phyloP scores from a whole-genome alignment of 2,113 vertebrate genomes.

The Epinephelus moara region DNA sequence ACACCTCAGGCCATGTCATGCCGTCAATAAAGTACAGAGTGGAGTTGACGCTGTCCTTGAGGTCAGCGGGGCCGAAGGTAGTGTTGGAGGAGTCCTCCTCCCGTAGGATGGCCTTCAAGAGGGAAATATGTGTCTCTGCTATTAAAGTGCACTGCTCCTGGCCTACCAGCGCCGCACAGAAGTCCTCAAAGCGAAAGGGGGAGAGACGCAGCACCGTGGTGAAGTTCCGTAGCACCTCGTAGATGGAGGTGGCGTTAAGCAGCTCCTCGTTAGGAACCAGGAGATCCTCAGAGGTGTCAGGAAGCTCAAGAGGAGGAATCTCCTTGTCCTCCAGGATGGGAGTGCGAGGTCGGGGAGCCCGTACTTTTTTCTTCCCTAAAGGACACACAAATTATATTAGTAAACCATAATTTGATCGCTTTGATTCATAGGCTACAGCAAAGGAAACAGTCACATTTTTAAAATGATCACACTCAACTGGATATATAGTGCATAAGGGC shows the following conservation, averaged over 20 bases:
- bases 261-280: slow-evolving; percentile 94
- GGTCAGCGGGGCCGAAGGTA: slow-evolving; percentile 96
- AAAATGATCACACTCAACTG: too few species aligned
- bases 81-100: slow-evolving; percentile 99
- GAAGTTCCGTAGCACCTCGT: slow-evolving; percentile 97
- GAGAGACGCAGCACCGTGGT: slow-evolving; percentile 95
- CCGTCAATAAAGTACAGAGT: slow-evolving; percentile 98
- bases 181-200: slow-evolving; percentile 98
- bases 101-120: slow-evolving; percentile 95
- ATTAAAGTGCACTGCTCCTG: slow-evolving; percentile 98
- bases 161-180: slow-evolving; percentile 94
- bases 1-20: slow-evolving; percentile 98
- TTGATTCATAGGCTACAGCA: not conserved
- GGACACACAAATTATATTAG: not conserved
- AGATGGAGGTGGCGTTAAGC: slow-evolving; percentile 94
- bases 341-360: slow-evolving; percentile 91
- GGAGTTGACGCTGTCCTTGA: slow-evolving; percentile 98
- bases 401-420: accelerated
- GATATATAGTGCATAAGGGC: not conserved
- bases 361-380: slow-evolving; percentile 89
- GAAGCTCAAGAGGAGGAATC: slow-evolving; percentile 92
- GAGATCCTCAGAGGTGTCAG: slow-evolving; percentile 95
- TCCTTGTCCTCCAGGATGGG: slow-evolving; percentile 96
- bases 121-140: slow-evolving; percentile 95
- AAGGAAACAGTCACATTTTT: not conserved